Evolutionary conservation across 2,888 invertebrate species (phyloP).

Genomic region (Gnatocerus cornutus): DNA sequence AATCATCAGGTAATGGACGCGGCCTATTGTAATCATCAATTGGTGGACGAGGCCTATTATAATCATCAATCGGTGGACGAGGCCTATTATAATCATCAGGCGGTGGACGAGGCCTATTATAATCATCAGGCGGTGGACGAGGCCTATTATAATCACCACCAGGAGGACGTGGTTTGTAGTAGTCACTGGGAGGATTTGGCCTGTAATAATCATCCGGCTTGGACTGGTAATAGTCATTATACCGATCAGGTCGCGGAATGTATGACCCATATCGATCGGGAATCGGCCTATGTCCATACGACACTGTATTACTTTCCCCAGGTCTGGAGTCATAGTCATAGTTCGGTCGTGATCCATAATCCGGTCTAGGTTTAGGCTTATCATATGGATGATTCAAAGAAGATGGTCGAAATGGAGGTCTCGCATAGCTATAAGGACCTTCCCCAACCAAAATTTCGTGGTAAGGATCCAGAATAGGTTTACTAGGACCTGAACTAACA

Average conservation of each 20-base stretch:
- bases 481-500: conserved; percentile 61
- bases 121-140: conserved; percentile 56
- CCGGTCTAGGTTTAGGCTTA: conserved; percentile 50
- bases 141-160: conserved; percentile 49
- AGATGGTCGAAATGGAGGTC: conserved; percentile 53
- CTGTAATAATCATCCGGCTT: conserved; percentile 39
- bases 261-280: conserved; percentile 48
- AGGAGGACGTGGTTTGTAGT: conserved; percentile 50
- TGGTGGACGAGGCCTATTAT: conserved; percentile 20
- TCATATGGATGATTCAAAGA: conserved; percentile 52
- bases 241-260: conserved; percentile 35
- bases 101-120: conserved; percentile 49
- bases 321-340: conserved; percentile 29
- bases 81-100: conserved; percentile 48
- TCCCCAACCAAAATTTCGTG: conserved; percentile 61
- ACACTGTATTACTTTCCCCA: conserved; percentile 11
- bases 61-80: conserved; percentile 55
- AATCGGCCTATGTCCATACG: conserved; percentile 44
- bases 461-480: conserved; percentile 57
- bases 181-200: conserved; percentile 26
- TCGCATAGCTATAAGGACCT: conserved; percentile 40
- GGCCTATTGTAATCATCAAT: conserved; percentile 18
- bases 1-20: conserved; percentile 8
- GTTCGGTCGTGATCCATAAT: conserved; percentile 38
- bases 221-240: conserved; percentile 13